Conservation (phyloP, 2,797 vertebrate species). For the Sorex maritimensis region DNA sequence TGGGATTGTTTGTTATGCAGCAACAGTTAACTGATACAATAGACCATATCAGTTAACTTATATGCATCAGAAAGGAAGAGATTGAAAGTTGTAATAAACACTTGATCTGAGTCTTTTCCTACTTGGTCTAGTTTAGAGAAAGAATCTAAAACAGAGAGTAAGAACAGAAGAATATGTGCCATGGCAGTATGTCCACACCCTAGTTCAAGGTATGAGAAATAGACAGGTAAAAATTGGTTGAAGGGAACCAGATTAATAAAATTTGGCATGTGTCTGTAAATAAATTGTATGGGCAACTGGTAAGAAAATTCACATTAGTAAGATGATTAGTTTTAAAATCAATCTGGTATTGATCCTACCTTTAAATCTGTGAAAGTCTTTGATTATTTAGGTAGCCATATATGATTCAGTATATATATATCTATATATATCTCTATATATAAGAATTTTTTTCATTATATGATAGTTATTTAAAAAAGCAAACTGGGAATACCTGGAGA, state of each 20-base stretch:
- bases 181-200: too few species aligned
- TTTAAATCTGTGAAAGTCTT: background rate
- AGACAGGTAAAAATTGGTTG: background rate
- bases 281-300: background rate
- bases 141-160: background rate
- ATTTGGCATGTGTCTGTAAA: background rate
- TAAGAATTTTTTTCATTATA: too few species aligned
- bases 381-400: background rate
- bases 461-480: too few species aligned
- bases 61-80: background rate
- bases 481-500: background rate
- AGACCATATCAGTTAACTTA: background rate
- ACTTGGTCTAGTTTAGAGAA: background rate
- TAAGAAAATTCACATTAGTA: background rate
- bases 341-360: background rate
- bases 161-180: background rate
- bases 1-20: slow-evolving; percentile 16
- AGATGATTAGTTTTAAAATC: background rate
- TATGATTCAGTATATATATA: background rate
- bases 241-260: background rate
- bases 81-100: background rate
- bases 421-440: too few species aligned
- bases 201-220: background rate
- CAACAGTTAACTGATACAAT: background rate
- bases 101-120: slow-evolving; percentile 2